Base-by-base conservation (phyloP, 37 sponge, comb jelly and placozoan species). In the Cliona cf. orientalis region DNA sequence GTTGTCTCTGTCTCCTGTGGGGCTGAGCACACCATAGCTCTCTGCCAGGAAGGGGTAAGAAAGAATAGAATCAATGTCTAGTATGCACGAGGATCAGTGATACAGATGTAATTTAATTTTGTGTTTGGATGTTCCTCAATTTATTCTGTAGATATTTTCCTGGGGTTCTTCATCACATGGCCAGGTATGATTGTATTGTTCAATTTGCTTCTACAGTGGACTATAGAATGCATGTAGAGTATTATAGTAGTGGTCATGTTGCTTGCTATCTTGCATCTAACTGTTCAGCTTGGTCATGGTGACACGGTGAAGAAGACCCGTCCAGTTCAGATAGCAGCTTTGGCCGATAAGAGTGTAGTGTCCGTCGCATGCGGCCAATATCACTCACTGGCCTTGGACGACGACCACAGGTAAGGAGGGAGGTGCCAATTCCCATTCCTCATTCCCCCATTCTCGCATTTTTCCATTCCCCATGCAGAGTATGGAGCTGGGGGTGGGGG, bases 1-100 rank as follows among this genome's bases (percentile, higher is more conserved):
- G 95, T 94, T 78, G 58, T 87, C 69, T 69, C 91, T 39, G 96
- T 95, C 59, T 81, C 93, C 26, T 95, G 96, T 83, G 96, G 96
- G 1, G 83, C 84, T 3, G 90, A 95, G 36, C 96, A 95, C 60
- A 95, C 96, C 22, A 34, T 95, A 0, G 90, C 94, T 40, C 49
- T 95, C 80, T 90, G 86, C 42, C 80, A 90, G 44, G 87, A 95
- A 58, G 96, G 93, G 70, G 95, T 94, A 7, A 74, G 87, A 59
- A n/a, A 17, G 29, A 55, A 3, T 5, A 2, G 43, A n/a, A 44
- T 37, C 36, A 3, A 5, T 34, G 39, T 67, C n/a, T 49, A 49
- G 17, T 19, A 11, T 19, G 55, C 17, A 49, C 11, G 55, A 11
- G 55, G 11, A 49, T 49, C 11, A 17, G 14, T 49, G 11, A 11